These are phyloP conservation scores for Alligator mississippiensis DNA, from an alignment of 2,113 vertebrate species.

Conservation along the genomic window DNA sequence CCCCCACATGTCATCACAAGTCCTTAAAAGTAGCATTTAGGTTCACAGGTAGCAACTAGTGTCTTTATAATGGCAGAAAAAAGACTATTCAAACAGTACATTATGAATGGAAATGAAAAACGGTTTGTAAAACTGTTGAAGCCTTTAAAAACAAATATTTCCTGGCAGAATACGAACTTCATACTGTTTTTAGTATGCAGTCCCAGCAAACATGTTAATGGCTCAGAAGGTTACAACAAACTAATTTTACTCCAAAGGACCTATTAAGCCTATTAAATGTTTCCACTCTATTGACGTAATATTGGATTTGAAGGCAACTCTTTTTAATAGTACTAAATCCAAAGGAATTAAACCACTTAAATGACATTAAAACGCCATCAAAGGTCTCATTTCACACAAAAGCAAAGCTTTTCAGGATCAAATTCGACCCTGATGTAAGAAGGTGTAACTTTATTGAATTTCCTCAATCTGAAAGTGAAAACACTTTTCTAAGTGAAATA, in stretches of 20 bases:
- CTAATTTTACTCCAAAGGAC: conserved; percentile 8
- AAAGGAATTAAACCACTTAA: neutral
- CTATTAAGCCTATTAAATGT: conserved; percentile 44
- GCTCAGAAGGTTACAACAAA: conserved; percentile 21
- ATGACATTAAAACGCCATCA: conserved; percentile 17
- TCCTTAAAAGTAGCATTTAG: neutral
- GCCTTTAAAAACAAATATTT: conserved; percentile 48
- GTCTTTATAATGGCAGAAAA: conserved; percentile 7
- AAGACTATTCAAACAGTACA: neutral
- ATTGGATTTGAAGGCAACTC: conserved; percentile 37
- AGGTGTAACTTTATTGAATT: neutral
- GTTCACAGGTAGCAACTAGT: neutral
- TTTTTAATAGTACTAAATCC: neutral
- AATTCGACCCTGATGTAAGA: neutral
- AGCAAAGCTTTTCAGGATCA: neutral
- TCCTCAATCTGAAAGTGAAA: neutral
- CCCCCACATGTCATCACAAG: neutral
- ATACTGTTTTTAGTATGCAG: neutral
- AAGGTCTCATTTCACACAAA: conserved; percentile 33
- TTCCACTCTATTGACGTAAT: conserved; percentile 24
- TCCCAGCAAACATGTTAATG: conserved; percentile 65
- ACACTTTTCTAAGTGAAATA: neutral
- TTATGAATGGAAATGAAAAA: conserved; percentile 11
- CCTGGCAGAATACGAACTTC: conserved; percentile 12
- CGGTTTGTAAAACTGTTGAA: conserved; percentile 27